These are phyloP conservation scores for Pardosa pseudoannulata DNA, from an alignment of 2,888 invertebrate species.

Conservation along the genomic window DNA sequence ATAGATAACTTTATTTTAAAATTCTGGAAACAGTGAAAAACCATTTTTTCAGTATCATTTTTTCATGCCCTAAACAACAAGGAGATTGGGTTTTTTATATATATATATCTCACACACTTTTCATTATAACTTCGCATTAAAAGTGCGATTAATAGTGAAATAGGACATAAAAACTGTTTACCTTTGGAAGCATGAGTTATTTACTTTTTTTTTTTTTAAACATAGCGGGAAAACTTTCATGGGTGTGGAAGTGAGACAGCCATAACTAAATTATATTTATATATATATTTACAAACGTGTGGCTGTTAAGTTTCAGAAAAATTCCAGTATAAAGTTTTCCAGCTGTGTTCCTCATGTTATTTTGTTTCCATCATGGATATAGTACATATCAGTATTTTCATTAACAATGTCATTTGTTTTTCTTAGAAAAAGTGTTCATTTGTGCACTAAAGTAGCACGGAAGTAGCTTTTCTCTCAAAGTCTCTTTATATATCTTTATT, in stretches of 20 bases:
- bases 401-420: neutral
- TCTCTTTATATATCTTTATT: neutral
- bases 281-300: neutral
- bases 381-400: constrained; percentile 5
- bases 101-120: constrained; percentile 33
- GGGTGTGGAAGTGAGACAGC: neutral
- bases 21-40: constrained; percentile 56
- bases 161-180: constrained; percentile 34
- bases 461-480: constrained; percentile 10
- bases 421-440: constrained; percentile 42
- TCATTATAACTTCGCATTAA: constrained; percentile 26
- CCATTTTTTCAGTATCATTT: neutral
- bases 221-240: constrained; percentile 8
- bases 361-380: neutral
- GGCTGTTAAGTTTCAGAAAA: neutral
- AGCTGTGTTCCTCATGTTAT: constrained; percentile 9
- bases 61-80: constrained; percentile 42
- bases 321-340: constrained; percentile 21
- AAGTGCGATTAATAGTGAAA: constrained; percentile 19
- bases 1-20: constrained; percentile 56
- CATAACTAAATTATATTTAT: neutral
- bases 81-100: no score
- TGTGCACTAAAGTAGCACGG: constrained; percentile 62
- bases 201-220: neutral
- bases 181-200: constrained; percentile 43